Conservation (phyloP, 2,888 invertebrate genomes). For the Siphonodentalium dalli region DNA sequence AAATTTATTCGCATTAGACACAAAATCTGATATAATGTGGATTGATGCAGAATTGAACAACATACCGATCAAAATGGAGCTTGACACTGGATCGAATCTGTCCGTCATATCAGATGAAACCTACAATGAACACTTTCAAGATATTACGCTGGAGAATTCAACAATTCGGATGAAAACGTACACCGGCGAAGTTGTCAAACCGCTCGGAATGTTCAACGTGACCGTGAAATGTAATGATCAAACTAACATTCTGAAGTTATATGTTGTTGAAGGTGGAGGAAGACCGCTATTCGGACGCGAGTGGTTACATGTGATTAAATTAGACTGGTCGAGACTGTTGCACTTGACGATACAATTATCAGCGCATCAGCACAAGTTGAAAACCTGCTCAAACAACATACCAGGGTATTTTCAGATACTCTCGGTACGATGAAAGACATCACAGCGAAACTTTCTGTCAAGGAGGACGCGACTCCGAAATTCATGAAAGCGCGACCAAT, state of each 20-base stretch:
- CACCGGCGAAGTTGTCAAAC: too few relatives aligned
- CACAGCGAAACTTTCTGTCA: constrained; percentile 3
- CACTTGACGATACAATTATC: neutral
- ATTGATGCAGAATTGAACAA: neutral
- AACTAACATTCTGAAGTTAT: neutral
- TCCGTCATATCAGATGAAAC: neutral
- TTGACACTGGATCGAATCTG: neutral
- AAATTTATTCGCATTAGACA: too few relatives aligned
- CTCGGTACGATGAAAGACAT: constrained; percentile 1
- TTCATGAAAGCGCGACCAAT: constrained; percentile 11
- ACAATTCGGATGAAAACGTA: too few relatives aligned
- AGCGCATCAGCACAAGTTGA: neutral
- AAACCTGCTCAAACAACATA: neutral
- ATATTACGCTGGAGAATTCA: too few relatives aligned
- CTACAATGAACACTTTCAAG: neutral
- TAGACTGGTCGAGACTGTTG: neutral
- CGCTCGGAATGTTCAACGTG: too few relatives aligned
- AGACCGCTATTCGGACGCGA: constrained; percentile 1
- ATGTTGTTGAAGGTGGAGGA: neutral
- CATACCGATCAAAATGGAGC: neutral
- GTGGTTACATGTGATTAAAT: constrained; percentile 2
- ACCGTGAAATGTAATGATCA: neutral
- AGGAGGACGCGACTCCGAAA: constrained; percentile 4
- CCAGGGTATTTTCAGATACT: neutral
- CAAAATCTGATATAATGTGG: too few relatives aligned